phyloP scores from a whole-genome alignment of 1,140 invertebrate species.

The Scaptomyza hsui region DNA sequence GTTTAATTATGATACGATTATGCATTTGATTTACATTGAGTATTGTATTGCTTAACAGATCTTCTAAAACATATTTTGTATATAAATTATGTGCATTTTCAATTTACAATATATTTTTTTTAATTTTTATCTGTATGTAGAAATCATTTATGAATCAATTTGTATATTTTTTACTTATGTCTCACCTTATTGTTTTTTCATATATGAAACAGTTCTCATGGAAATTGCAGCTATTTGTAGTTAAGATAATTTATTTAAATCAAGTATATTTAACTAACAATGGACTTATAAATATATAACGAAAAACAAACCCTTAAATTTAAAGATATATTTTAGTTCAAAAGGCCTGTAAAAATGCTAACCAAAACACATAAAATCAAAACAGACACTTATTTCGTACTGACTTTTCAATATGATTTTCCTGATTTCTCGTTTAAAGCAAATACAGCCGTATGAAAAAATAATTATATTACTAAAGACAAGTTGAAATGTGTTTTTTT shows the following conservation, averaged over 20 bases:
- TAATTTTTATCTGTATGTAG: constrained; percentile 39
- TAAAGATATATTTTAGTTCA: constrained; percentile 26
- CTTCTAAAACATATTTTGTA: constrained; percentile 26
- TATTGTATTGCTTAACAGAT: constrained; percentile 21
- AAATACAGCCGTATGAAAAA: constrained; percentile 42
- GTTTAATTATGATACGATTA: constrained; percentile 17
- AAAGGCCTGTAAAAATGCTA: constrained; percentile 65
- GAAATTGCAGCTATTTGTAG: constrained; percentile 83
- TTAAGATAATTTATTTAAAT: constrained; percentile 83
- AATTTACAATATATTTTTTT: not conserved
- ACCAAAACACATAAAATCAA: constrained; percentile 5
- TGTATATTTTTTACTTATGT: constrained; percentile 27
- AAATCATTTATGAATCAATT: constrained; percentile 37
- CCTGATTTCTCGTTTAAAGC: constrained; percentile 10
- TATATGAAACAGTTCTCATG: constrained; percentile 80
- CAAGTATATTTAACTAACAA: constrained; percentile 77
- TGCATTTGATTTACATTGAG: constrained; percentile 29
- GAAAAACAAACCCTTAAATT: constrained; percentile 36
- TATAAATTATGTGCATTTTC: constrained; percentile 7
- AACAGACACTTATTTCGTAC: constrained; percentile 6
- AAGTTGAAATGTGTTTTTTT: constrained; percentile 13
- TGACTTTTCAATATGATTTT: not conserved
- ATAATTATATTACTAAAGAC: constrained; percentile 1
- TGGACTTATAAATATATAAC: constrained; percentile 77
- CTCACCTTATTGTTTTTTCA: constrained; percentile 47